phyloP scores from a whole-genome alignment of 1,140 invertebrate species.

The Doryteuthis pealeii region DNA sequence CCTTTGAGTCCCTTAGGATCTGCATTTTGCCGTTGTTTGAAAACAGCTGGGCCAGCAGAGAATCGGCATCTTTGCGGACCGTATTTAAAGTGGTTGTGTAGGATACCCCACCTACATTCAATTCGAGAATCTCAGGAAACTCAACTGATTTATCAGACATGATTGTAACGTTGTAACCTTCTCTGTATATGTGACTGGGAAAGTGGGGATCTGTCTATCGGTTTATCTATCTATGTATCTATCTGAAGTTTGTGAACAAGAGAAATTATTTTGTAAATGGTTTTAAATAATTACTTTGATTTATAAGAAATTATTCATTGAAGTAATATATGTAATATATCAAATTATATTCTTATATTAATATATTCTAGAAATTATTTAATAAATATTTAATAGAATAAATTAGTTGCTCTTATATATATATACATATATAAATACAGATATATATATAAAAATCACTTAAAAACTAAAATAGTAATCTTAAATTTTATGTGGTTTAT shows the following conservation, averaged over 20 bases:
- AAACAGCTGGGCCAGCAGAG: slow-evolving; percentile 55
- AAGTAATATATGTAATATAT: no score
- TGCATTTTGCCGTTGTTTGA: slow-evolving; percentile 20
- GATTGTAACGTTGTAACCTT: background rate
- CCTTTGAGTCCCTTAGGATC: slow-evolving; percentile 74
- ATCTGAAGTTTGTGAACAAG: background rate
- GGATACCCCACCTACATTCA: slow-evolving; percentile 60
- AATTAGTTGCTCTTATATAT: no score
- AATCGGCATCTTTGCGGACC: slow-evolving; percentile 47
- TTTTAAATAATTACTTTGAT: background rate
- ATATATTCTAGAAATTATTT: background rate
- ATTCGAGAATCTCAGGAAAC: slow-evolving; percentile 49
- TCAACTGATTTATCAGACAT: slow-evolving; percentile 34
- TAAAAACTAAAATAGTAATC: no score
- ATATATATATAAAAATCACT: no score
- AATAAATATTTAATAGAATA: no score
- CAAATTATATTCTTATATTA: slow-evolving; percentile 8
- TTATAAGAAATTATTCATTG: no score
- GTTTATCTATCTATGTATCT: background rate
- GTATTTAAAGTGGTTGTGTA: slow-evolving; percentile 56
- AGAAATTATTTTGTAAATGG: background rate
- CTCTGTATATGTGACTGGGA: background rate
- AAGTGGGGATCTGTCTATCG: background rate
- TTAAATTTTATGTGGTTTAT: no score
- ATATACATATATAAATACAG: no score